phyloP scores from a whole-genome alignment of 2,797 vertebrate species.

The Lepilemur ruficaudatus region DNA sequence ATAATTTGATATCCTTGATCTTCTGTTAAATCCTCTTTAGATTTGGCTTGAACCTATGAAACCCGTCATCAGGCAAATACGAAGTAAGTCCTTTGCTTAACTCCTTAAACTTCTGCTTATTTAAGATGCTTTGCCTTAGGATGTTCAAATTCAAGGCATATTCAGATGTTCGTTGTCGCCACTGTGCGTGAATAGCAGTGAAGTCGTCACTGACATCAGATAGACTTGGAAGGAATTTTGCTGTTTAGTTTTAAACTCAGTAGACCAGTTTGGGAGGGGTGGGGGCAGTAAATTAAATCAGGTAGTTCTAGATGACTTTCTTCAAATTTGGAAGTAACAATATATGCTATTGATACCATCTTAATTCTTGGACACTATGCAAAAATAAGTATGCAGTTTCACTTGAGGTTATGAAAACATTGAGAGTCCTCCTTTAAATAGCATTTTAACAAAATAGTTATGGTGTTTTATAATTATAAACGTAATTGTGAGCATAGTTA shows the following conservation, averaged over 20 bases:
- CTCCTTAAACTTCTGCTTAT: slow-evolving; percentile 52
- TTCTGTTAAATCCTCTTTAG: slow-evolving; percentile 85
- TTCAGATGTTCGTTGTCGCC: fast-evolving
- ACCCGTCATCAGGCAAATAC: slow-evolving; percentile 92
- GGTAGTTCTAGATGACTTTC: background rate
- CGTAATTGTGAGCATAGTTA: background rate
- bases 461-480: background rate
- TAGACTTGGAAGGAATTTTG: background rate
- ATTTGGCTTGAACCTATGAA: slow-evolving; percentile 98
- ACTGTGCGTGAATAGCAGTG: background rate
- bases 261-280: background rate
- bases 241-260: background rate
- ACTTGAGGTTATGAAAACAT: background rate
- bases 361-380: background rate
- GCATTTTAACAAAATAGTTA: background rate
- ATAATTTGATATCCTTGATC: slow-evolving; percentile 25
- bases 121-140: slow-evolving; percentile 60
- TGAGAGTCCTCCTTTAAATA: background rate
- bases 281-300: background rate
- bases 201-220: fast-evolving
- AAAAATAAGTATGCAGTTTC: background rate
- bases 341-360: background rate
- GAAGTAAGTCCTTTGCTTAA: slow-evolving; percentile 89
- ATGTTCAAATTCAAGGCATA: background rate
- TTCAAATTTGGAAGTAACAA: background rate